Evolutionary conservation across 2,888 invertebrate species (phyloP), one percentile per base, ranked within the genome.

Genomic region (Torymus tubicola): DNA sequence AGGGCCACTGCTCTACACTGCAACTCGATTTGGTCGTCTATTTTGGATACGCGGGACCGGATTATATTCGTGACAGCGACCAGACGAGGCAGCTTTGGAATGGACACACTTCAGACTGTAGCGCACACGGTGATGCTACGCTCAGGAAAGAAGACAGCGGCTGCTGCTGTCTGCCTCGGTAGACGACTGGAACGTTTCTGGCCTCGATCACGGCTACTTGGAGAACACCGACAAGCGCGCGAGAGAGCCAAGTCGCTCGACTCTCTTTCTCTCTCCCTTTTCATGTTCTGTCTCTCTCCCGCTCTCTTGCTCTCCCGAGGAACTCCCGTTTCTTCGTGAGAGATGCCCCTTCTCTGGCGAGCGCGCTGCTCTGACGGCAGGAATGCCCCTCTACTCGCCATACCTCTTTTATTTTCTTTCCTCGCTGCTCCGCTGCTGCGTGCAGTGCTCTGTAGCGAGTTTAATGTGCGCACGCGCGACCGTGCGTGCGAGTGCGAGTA

Each of bases 1-100:
- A 2, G 3, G 24, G 24, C 24, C 24, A 24, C 24, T 24, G 24
- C 24, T 24, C 24, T 24, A 24, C 24, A 24, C 24, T 24, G 24
- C 50, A 31, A 61, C 61, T 60, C 71, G 70, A 70, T 70, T 84
- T 82, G 84, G 83, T 83, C 82, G 84, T 84, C 85, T 86, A 86
- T 86, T 85, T 85, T 83, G 80, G 83, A 85, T 3, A 24, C 79
- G 83, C 75, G 73, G 77, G 63, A 57, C 76, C 61, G 64, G 81
- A 61, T 71, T 52, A 60, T 21, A 71, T 61, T 71, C 24, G 31
- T 14, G 55, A 14, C 52, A 52, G 53, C 16, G 53, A n/a, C 14
- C 57, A 24, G 57, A 2, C 53, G 31, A 60, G n/a, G 18, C 60
- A 42, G 71, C 21, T 8, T n/a, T n/a, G 55, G 24, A 50, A 58